Base-by-base conservation (phyloP, 2,113 vertebrate genomes). In the Rallus limicola region DNA sequence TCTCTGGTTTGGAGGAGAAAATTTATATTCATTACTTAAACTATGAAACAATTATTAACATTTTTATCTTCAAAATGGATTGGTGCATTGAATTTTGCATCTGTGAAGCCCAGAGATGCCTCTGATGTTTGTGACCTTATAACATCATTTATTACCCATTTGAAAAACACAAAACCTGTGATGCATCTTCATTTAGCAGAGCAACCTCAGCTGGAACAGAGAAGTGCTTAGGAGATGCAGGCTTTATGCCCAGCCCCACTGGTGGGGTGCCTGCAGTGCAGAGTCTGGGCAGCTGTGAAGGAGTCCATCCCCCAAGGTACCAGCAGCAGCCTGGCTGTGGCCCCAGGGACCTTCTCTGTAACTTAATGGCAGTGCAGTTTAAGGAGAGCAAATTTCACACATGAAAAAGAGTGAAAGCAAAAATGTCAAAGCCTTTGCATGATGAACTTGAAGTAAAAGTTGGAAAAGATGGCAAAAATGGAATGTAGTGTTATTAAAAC, bases 51-150 rank as follows among this genome's bases (percentile, higher is more conserved):
- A 0, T 68, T 78, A 28, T 56, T 81, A 64, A 56, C 16, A 25
- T 92, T 89, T 93, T 78, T 91, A 17, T 82, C 53, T 89, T 84
- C 34, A 48, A 25, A 92, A 82, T 59, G 7, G 9, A 42, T 77
- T 38, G 26, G 11, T 65, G 36, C 85, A 42, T 80, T 76, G 74
- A 53, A 16, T 90, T 95, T 79, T 88, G 46, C n/a, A 64, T 81
- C 59, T 87, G 29, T 89, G 90, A 28, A 82, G 52, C 48, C 82
- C 78, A 34, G 64, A 7, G 5, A 69, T 83, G 26, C 36, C 46
- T 68, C 44, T 77, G 40, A 28, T 90, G 34, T 67, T 90, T 95
- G 67, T 90, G 64, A 77, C 56, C 79, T 82, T 62, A 5, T 42
- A 71, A 68, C 64, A 34, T 69, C 46, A 52, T 78, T 38, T 85